Conservation (phyloP, 2,888 invertebrate genomes). For the Drosophila mayaguana region DNA sequence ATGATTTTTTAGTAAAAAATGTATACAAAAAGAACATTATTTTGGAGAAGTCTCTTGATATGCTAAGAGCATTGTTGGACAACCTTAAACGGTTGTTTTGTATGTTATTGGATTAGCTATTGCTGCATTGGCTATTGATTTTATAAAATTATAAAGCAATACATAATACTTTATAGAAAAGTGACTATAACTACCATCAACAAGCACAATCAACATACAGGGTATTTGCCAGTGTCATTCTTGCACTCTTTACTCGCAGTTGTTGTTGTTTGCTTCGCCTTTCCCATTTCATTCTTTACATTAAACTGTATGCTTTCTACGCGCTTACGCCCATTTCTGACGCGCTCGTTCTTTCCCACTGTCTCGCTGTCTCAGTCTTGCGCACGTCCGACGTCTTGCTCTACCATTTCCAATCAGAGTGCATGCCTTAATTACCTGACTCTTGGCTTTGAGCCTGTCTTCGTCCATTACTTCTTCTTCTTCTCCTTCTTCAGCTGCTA, state of each 20-base stretch:
- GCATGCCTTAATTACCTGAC: constrained; percentile 39
- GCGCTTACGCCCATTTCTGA: constrained; percentile 35
- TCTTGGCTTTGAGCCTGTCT: constrained; percentile 56
- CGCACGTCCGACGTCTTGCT: neutral
- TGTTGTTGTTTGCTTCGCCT: constrained; percentile 40
- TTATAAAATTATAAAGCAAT: too few species aligned
- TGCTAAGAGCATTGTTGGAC: too few species aligned
- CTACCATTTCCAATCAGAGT: constrained; percentile 28
- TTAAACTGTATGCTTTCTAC: constrained; percentile 46
- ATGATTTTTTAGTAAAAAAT: too few species aligned
- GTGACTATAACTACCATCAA: too few species aligned
- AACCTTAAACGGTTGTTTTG: too few species aligned
- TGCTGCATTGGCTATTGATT: too few species aligned
- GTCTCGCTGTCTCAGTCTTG: neutral
- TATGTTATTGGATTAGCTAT: too few species aligned
- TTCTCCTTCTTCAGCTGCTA: neutral
- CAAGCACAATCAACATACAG: neutral
- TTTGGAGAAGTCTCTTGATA: too few species aligned
- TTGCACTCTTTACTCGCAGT: neutral
- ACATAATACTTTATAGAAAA: too few species aligned
- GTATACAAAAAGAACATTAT: too few species aligned
- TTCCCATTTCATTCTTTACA: constrained; percentile 36
- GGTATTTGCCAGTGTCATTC: neutral
- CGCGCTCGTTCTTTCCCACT: constrained; percentile 6
- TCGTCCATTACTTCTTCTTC: neutral